Evolutionary conservation across 2,888 invertebrate species (phyloP).

Genomic region (Synergus japonicus): DNA sequence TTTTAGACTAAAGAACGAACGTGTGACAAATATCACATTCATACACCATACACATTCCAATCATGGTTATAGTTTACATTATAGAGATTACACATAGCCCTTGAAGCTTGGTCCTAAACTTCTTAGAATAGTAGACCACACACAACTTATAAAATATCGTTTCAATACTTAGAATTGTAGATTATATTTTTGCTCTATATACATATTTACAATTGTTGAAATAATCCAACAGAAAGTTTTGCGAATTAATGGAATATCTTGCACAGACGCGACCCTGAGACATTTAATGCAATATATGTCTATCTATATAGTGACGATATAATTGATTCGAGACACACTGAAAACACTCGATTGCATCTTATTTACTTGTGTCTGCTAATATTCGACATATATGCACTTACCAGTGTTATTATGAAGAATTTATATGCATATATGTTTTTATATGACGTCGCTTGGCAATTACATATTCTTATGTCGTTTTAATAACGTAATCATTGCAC

Average conservation of each 20-base stretch:
- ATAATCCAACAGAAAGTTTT: no score
- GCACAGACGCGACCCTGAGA: slow-evolving; percentile 13
- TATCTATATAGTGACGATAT: slow-evolving; percentile 32
- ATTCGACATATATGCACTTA: not conserved
- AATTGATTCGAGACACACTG: slow-evolving; percentile 17
- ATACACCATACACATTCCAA: no score
- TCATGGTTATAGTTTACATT: no score
- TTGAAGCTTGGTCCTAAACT: no score
- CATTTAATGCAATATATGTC: not conserved
- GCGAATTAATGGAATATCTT: slow-evolving; percentile 1
- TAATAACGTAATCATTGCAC: slow-evolving; percentile 7
- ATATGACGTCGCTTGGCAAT: not conserved
- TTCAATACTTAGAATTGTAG: no score
- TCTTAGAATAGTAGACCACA: no score
- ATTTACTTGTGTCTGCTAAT: slow-evolving; percentile 15
- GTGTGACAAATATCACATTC: no score
- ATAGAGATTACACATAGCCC: no score
- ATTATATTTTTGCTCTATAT: no score
- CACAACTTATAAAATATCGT: no score
- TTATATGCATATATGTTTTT: slow-evolving; percentile 4
- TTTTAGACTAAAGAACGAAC: no score
- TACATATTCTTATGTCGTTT: slow-evolving; percentile 11
- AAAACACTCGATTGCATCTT: slow-evolving; percentile 27
- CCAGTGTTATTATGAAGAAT: slow-evolving; percentile 7
- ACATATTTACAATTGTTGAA: no score